Base-by-base conservation (phyloP, 2,888 invertebrate species). In the Morpho helenor region DNA sequence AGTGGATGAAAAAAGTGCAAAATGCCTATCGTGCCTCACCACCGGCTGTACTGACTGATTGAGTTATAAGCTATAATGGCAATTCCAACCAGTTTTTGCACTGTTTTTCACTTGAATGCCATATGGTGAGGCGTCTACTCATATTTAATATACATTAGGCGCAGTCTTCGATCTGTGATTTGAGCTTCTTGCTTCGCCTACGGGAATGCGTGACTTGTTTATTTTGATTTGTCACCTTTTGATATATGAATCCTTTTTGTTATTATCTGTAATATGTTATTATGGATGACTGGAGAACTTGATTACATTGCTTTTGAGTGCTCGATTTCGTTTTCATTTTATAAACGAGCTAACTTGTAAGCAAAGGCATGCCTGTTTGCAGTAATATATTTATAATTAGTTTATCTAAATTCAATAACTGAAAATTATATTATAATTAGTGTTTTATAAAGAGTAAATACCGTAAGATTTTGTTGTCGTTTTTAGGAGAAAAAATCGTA, bases 21-120 rank as follows among this genome's bases (percentile, higher is more conserved):
- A 86, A 88, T 89, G 84, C 85, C 85, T 79, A 79, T 77, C 80
- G 75, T 69, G 75, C 75, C 72, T 65, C 71, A 66, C 76, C 76
- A 72, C 70, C 71, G 70, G 72, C 76, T 72, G 73, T 61, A 73
- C 65, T 73, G 65, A 73, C 79, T 87, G 87, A 88, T 89, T 88
- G 88, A 88, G 88, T 89, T 88, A 89, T 89, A 87, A 87, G 82
- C 83, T 84, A 85, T 85, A 87, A 87, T 86, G 83, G 84, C 84
- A 75, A 82, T 79, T 81, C 80, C 82, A 83, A 81, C 80, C 77
- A 74, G 85, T 87, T 88, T 87, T 87, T 87, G 84, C 80, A 72
- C 71, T 74, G 83, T 87, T 87, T 85, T 85, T 87, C 84, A 82
- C 82, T 80, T 82, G 82, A 80, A 82, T 84, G 75, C 82, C 80